phyloP scores from a whole-genome alignment of 2,113 vertebrate species.

The Panthera leo region DNA sequence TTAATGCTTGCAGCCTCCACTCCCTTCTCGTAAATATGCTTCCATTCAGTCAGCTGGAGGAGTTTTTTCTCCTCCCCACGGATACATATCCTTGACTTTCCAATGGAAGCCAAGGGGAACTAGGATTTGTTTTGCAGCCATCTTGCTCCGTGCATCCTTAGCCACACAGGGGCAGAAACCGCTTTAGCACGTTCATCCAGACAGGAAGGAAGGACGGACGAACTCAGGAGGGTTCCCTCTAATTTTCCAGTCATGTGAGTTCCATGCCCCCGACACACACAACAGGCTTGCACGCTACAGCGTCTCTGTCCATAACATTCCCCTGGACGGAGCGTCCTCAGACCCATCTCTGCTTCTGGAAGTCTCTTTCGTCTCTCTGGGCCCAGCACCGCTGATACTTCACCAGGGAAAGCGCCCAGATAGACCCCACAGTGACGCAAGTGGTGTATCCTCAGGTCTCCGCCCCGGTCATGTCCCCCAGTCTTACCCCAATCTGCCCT shows the following conservation, averaged over 20 bases:
- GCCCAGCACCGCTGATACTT: neutral
- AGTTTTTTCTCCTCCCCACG: slow-evolving; percentile 15
- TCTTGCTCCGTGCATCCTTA: slow-evolving; percentile 40
- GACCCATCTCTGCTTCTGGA: neutral
- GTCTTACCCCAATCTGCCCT: neutral
- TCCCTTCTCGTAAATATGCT: slow-evolving; percentile 51
- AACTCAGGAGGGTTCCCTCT: neutral
- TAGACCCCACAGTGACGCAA: neutral
- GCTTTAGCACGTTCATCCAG: neutral
- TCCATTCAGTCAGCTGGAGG: neutral
- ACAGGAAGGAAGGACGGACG: neutral
- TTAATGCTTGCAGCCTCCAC: slow-evolving; percentile 16
- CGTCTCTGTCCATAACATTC: neutral
- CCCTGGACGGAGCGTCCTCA: neutral
- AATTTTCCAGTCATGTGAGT: neutral
- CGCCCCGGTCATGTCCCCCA: rapidly evolving
- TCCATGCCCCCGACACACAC: neutral
- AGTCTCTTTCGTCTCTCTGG: neutral
- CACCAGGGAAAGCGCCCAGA: neutral
- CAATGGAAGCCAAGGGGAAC: slow-evolving; percentile 53
- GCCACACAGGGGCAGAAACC: neutral
- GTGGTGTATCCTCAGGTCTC: neutral
- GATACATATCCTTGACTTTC: slow-evolving; percentile 63
- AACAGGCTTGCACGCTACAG: neutral
- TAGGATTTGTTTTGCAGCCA: neutral